phyloP scores from a whole-genome alignment of 2,888 invertebrate genomes.

The Endotricha flammealis region DNA sequence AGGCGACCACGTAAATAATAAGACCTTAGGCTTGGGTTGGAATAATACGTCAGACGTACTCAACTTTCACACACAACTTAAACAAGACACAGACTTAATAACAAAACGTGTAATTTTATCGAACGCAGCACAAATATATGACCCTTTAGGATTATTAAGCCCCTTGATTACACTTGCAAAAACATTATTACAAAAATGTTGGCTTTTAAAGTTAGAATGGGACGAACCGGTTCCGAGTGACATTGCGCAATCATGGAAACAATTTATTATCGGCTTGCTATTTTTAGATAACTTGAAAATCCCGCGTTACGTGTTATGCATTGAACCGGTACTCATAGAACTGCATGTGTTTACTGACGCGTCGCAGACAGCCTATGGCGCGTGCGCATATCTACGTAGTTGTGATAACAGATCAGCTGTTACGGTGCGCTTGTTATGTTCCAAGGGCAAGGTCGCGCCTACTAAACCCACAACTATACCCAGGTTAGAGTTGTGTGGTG shows the following conservation, averaged over 20 bases:
- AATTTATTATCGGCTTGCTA: neutral
- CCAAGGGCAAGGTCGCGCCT: slow-evolving; percentile 27
- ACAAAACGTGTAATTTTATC: slow-evolving; percentile 15
- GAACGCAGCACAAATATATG: slow-evolving; percentile 19
- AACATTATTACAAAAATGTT: slow-evolving; percentile 20
- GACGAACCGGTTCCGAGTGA: neutral
- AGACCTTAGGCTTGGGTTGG: slow-evolving; percentile 17
- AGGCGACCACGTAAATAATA: neutral
- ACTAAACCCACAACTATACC: slow-evolving; percentile 22
- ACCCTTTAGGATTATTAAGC: slow-evolving; percentile 21
- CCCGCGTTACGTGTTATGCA: slow-evolving; percentile 12
- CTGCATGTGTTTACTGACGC: slow-evolving; percentile 26
- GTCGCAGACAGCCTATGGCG: slow-evolving; percentile 20
- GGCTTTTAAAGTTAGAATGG: slow-evolving; percentile 13
- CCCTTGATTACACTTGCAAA: slow-evolving; percentile 18
- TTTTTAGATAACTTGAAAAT: slow-evolving; percentile 6
- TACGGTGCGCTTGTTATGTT: slow-evolving; percentile 18
- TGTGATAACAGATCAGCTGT: slow-evolving; percentile 3
- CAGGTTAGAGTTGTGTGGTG: slow-evolving; percentile 26
- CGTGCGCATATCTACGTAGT: slow-evolving; percentile 22
- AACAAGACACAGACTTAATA: neutral
- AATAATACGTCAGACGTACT: slow-evolving; percentile 11
- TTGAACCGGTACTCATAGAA: slow-evolving; percentile 6
- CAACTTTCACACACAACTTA: slow-evolving; percentile 7
- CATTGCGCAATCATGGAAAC: neutral